Evolutionary conservation across 1,140 invertebrate genomes (phyloP), one percentile per base, ranked within the genome.

Genomic region (Conus ventricosus): DNA sequence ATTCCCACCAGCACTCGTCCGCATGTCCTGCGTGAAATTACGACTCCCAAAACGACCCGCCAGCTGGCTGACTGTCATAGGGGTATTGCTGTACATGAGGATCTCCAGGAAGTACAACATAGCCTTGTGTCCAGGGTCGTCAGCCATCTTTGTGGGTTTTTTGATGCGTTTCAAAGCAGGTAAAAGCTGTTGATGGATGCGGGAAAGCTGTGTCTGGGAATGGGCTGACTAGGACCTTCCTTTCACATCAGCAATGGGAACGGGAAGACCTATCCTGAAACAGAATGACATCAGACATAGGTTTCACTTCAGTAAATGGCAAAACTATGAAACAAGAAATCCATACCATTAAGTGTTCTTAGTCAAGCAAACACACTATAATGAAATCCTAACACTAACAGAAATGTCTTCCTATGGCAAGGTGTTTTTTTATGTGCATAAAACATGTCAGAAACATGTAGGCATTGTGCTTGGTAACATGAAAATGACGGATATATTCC

Each of bases 21-120:
- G 88, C 95, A 96, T 96, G 63, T 95, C 95, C 63, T 95, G 90
- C 80, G 95, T 95, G 89, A 96, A 96, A 81, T 92, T 94, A 53
- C 93, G 93, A 90, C 94, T 94, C 15, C 94, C 95, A 91, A 96
- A 95, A 25, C 94, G 92, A n/a, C 95, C 94, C 84, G 95, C 95
- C 83, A 95, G 89, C 90, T 95, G 94, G 89, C 93, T 94, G 76
- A 95, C 94, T 67, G 94, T 94, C 78, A 95, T 92, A 15, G 94
- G 94, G 13, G 91, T 93, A 80, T 89, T 92, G 88, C 93, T 94
- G 92, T 95, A 95, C 94, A 95, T 95, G n/a, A 95, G 90, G 78
- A 95, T 94, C 90, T 95, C 95, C 85, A 95, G 89, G 90, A 95
- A 95, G 91, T 95, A 95, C 91, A 95, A 91, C 94, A 95, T 95